A percentile compares a stretch with the other conserved stretches of the same genome.
These are phyloP conservation scores for Coleophora deauratella DNA, from an alignment of 2,888 invertebrate species.

Conservation along the genomic window DNA sequence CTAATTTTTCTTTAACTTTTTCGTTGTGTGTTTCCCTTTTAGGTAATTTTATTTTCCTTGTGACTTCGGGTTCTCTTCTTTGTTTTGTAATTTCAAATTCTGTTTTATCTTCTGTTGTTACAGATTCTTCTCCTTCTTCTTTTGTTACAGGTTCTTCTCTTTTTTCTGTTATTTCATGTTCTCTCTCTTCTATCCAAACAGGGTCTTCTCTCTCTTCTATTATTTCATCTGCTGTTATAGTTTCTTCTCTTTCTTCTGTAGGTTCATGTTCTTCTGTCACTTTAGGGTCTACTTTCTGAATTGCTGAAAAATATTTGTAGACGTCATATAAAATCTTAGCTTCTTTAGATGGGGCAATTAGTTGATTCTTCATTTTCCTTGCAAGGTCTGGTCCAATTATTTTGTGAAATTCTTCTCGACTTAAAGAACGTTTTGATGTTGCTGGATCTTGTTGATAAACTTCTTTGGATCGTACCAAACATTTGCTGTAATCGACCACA, in stretches of 20 bases:
- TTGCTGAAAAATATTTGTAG: not conserved
- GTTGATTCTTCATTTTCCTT: not conserved
- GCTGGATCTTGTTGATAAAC: not conserved
- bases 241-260: not conserved
- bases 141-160: not conserved
- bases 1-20: too few species aligned
- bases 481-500: conserved; percentile 1
- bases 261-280: not conserved
- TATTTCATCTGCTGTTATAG: not conserved
- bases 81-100: too few species aligned
- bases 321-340: not conserved
- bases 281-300: too few species aligned
- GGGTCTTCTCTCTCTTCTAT: not conserved
- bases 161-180: not conserved
- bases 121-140: not conserved
- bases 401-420: not conserved
- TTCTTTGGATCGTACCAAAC: not conserved
- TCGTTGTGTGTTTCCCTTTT: too few species aligned
- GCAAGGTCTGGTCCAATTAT: not conserved
- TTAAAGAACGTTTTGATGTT: not conserved
- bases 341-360: not conserved
- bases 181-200: not conserved
- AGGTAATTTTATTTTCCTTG: too few species aligned
- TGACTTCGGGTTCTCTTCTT: too few species aligned
- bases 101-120: too few species aligned